Evolutionary conservation across 2,797 vertebrate species (phyloP), one percentile per base, ranked within the genome.

Genomic region (Scarus forsteni): DNA sequence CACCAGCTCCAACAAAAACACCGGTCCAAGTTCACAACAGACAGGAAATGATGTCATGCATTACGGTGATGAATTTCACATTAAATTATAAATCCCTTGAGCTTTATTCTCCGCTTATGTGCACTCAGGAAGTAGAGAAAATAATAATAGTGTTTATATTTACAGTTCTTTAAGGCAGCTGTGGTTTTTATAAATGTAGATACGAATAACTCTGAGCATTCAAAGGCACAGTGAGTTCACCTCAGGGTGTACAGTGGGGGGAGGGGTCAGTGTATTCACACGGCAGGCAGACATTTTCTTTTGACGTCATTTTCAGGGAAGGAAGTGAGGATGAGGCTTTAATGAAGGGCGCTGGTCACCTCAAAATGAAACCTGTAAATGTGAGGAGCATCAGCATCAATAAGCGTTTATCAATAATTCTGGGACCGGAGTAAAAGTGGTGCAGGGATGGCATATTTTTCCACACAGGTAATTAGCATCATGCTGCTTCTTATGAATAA

Each of bases 71-170:
- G 49, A 74, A 80, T 63, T 91, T 93, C 85, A 92, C 89, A 92
- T 91, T 92, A 89, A 89, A 89, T 88, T 83, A 90, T 79, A 59
- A 56, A 76, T 89, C 82, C 80, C 82, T 83, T 85, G 75, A 89
- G 83, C 79, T 87, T 84, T 79, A 79, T 75, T 86, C 75, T 90
- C 73, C 80, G 77, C 83, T 79, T 89, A 84, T 88, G 88, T 89
- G 88, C 85, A 90, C 81, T 80, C 69, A 60, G 81, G 72, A 82
- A 82, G 69, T 64, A 6, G 58, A 77, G 68, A 77, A 84, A 77
- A 80, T 75, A 68, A 80, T 75, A 68, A 75, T 69, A 81, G 77
- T 88, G 85, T 91, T 85, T 88, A 73, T 92, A 90, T 91, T 91
- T 89, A 91, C 89, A 91, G 79, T 84, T 89, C 68, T 27, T 27